Evolutionary conservation across 2,113 vertebrate species (phyloP), one percentile per base, ranked within the genome.

Genomic region (Amia ocellicauda): DNA sequence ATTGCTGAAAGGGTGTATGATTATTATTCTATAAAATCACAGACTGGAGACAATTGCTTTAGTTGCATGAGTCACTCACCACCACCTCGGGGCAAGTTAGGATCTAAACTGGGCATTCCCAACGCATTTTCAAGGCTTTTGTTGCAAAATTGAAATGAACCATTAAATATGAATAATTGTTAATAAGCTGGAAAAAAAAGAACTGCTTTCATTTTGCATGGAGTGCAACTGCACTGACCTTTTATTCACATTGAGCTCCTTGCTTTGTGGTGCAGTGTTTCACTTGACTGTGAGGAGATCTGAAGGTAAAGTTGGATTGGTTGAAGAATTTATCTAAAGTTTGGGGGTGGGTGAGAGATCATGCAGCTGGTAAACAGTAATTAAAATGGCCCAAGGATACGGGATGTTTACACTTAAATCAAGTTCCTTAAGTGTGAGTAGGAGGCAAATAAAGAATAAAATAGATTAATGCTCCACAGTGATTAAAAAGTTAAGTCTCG

Each of bases 121-220:
- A 28, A 40, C 36, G 28, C 19, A 41, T 20, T 40, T 56, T 36
- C n/a, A 57, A 57, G 29, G 29, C 19, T 40, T 58, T 40, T 31
- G 16, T 20, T 17, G n/a, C 22, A 58, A 41, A 36, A 20, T 58
- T 36, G n/a, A 58, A 58, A 58, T 58, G 19, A 28, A 58, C 8
- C 3, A 28, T 27, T 2, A 13, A 56, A 28, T 14, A 24, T 28
- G 23, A 14, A 28, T 13, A 29, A 10, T 17, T 26, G 7, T 13
- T 28, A 28, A 11, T 27, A 28, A 29, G 13, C 11, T 5, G 14
- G 28, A 28, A 4, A 28, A n/a, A 27, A 28, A 56, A 26, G 26
- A 19, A 53, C 26, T 23, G 3, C 7, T 10, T 24, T 53, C 8
- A 53, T 13, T 53, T 19, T 53, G 51, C 19, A 24, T 19, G 10